Conservation (phyloP, 2,797 vertebrate genomes). For the Tympanoctomys barrerae region DNA sequence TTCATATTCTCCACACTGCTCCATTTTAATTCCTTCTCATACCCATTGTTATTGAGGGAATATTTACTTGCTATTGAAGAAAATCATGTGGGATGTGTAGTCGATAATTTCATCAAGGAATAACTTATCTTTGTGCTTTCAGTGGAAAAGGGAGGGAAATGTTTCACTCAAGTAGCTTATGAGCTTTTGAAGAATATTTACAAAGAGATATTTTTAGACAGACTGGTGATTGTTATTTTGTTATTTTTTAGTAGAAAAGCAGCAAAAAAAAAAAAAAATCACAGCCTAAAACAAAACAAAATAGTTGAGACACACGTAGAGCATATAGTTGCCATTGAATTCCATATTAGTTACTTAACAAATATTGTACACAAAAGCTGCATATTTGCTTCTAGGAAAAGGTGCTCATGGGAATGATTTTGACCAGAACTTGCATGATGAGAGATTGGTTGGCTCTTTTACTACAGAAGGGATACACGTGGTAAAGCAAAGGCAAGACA, state of each 20-base stretch:
- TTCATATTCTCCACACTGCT: slow-evolving; percentile 24
- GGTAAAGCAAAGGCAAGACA: background rate
- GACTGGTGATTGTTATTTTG: slow-evolving; percentile 71
- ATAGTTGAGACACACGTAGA: slow-evolving; percentile 3
- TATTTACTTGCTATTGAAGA: slow-evolving; percentile 72
- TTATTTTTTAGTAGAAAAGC: slow-evolving; percentile 58
- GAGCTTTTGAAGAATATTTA: slow-evolving; percentile 76
- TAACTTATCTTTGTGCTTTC: slow-evolving; percentile 73
- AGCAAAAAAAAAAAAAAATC: slow-evolving; percentile 61
- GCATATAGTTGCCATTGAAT: slow-evolving; percentile 22
- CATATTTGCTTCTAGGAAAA: background rate
- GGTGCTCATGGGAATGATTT: background rate
- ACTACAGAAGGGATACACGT: background rate
- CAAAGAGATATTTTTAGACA: slow-evolving; percentile 78
- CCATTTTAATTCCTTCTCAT: slow-evolving; percentile 56
- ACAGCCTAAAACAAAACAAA: slow-evolving; percentile 53
- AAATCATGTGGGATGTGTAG: slow-evolving; percentile 50
- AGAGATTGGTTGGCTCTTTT: slow-evolving; percentile 9
- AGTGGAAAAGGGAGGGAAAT: slow-evolving; percentile 57
- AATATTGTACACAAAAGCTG: background rate
- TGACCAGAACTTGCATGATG: background rate
- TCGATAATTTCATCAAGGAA: slow-evolving; percentile 79
- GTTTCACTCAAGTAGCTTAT: slow-evolving; percentile 65
- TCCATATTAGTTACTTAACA: slow-evolving; percentile 31
- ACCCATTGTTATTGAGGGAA: slow-evolving; percentile 67